phyloP scores from a whole-genome alignment of 2,888 invertebrate species.

The Coelinius sp. region DNA sequence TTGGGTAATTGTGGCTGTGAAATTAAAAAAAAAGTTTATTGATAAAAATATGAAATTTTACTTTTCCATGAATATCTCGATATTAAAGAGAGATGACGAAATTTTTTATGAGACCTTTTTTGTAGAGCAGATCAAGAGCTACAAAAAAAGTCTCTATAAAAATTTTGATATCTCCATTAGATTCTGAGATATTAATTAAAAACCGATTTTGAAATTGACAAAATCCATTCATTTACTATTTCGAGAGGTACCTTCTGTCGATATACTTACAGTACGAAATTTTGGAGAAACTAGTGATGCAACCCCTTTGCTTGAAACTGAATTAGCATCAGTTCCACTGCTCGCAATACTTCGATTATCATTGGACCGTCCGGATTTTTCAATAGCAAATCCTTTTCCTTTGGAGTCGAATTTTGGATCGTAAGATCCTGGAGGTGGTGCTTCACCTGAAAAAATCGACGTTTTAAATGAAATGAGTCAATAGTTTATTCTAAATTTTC shows the following conservation, averaged over 20 bases:
- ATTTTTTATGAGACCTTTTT: too few species aligned
- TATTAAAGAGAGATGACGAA: too few species aligned
- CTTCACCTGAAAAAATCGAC: slow-evolving; percentile 66
- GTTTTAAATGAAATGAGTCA: neutral
- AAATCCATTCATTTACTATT: slow-evolving; percentile 15
- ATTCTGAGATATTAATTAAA: too few species aligned
- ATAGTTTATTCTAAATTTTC: neutral
- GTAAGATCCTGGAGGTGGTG: slow-evolving; percentile 73
- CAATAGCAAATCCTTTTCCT: slow-evolving; percentile 67
- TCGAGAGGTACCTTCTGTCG: too few species aligned
- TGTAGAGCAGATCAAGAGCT: too few species aligned
- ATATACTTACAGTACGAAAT: slow-evolving; percentile 60
- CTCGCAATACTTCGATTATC: slow-evolving; percentile 66
- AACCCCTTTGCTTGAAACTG: slow-evolving; percentile 56
- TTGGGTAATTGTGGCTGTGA: slow-evolving; percentile 59
- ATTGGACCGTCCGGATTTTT: slow-evolving; percentile 66
- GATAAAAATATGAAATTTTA: too few species aligned
- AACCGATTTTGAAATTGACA: slow-evolving; percentile 13
- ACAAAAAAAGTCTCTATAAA: too few species aligned
- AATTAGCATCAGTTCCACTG: slow-evolving; percentile 61
- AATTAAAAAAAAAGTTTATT: too few species aligned
- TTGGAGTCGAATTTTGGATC: slow-evolving; percentile 71
- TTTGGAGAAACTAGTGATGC: slow-evolving; percentile 40
- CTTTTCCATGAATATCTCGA: too few species aligned
- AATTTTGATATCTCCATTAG: too few species aligned